These are phyloP conservation scores for Haplochromis vanheusdeni DNA, from an alignment of 2,113 vertebrate genomes.

Conservation along the genomic window DNA sequence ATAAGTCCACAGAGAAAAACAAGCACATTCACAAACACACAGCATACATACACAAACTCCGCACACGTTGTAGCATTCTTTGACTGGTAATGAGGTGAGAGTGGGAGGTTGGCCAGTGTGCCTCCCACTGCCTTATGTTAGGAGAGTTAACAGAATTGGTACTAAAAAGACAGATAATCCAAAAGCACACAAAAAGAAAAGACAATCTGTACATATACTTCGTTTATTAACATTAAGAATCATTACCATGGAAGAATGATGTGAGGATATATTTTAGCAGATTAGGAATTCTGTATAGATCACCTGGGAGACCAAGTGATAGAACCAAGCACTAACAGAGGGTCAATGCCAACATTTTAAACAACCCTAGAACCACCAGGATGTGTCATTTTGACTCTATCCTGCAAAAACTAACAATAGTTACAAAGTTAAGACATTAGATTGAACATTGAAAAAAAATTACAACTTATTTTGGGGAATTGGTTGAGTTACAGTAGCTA, in stretches of 20 bases:
- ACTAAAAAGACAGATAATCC: conserved; percentile 13
- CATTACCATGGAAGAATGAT: not conserved
- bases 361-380: not conserved
- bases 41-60: not conserved
- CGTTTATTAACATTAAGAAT: conserved; percentile 33
- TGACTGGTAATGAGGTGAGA: conserved; percentile 50
- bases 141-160: conserved; percentile 22
- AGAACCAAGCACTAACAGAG: not conserved
- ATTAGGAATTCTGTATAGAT: not conserved
- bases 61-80: conserved; percentile 10
- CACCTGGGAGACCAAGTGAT: not conserved
- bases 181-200: not conserved
- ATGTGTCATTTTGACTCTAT: not conserved
- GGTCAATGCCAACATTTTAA: not conserved
- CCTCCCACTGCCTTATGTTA: conserved; percentile 47
- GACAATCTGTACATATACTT: not conserved
- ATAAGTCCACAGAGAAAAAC: not conserved
- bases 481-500: not conserved
- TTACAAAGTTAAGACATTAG: not conserved
- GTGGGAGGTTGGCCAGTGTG: conserved; percentile 24
- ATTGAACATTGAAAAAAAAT: not conserved
- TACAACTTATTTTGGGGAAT: not conserved
- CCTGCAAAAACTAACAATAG: not conserved
- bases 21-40: not conserved
- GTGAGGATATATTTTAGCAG: not conserved